phyloP scores from a whole-genome alignment of 2,888 invertebrate genomes.

The Mythimna albipuncta region DNA sequence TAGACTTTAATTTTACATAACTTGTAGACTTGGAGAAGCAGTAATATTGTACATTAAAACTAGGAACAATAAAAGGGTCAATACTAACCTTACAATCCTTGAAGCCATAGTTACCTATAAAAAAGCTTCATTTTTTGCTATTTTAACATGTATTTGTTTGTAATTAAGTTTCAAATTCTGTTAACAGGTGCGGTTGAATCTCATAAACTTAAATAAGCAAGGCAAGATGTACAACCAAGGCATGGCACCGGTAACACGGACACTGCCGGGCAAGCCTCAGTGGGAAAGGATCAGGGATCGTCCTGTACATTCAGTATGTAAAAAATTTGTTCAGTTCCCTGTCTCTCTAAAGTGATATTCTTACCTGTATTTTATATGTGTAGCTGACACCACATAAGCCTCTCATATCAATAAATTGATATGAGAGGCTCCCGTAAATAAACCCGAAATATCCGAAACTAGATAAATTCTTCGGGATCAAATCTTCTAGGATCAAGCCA shows the following conservation, averaged over 20 bases:
- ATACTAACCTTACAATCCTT: not conserved
- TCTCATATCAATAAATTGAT: no score
- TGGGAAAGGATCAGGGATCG: conserved; percentile 96
- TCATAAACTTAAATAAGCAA: conserved; percentile 97
- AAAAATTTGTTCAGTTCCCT: not conserved
- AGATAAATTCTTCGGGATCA: no score
- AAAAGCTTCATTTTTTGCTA: not conserved
- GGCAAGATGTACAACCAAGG: conserved; percentile 97
- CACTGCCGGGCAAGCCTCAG: conserved; percentile 94
- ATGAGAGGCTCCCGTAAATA: no score
- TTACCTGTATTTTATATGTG: no score
- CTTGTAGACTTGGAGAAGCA: no score
- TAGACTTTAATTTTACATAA: not conserved
- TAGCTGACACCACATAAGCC: no score
- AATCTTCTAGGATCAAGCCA: no score
- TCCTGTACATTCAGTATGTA: conserved; percentile 94
- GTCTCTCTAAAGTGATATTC: no score
- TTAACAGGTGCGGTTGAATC: conserved; percentile 94
- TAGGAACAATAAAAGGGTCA: not conserved
- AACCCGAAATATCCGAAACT: no score
- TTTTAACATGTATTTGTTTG: not conserved
- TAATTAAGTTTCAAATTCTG: not conserved
- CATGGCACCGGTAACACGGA: conserved; percentile 95
- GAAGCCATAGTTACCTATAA: not conserved
- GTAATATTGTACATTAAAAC: conserved; percentile 3